Conservation (phyloP, 2,888 invertebrate genomes). For the Halictus ligatus region DNA sequence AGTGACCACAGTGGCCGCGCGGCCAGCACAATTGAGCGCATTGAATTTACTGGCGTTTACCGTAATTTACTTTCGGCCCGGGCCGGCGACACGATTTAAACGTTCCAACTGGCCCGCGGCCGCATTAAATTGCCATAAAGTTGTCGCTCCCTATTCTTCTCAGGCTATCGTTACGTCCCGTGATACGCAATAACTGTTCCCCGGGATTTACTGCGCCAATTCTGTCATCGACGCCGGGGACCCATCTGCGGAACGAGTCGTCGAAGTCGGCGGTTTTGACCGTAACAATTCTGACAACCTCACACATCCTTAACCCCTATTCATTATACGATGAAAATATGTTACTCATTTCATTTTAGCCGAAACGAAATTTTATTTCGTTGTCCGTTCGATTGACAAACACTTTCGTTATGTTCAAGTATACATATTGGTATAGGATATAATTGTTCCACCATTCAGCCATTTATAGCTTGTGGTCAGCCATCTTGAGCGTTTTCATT, state of each 20-base stretch:
- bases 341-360: no score
- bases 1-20: constrained; percentile 31
- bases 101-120: constrained; percentile 49
- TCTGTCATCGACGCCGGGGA: not conserved
- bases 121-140: constrained; percentile 59
- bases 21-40: constrained; percentile 59
- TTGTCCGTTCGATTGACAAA: no score
- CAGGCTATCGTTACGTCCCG: constrained; percentile 19
- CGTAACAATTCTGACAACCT: no score
- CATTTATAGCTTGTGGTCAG: no score
- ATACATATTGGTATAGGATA: no score
- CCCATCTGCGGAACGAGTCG: not conserved
- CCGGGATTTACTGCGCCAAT: constrained; percentile 23
- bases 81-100: constrained; percentile 55
- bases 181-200: constrained; percentile 48
- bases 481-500: no score
- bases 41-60: constrained; percentile 67
- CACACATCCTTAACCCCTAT: not conserved
- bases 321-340: no score
- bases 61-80: constrained; percentile 64
- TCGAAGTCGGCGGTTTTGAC: not conserved
- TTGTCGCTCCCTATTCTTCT: constrained; percentile 31
- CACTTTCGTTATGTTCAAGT: no score
- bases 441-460: no score
- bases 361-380: not conserved